Evolutionary conservation across 2,888 invertebrate genomes (phyloP).

Genomic region (Isoperla grammatica): DNA sequence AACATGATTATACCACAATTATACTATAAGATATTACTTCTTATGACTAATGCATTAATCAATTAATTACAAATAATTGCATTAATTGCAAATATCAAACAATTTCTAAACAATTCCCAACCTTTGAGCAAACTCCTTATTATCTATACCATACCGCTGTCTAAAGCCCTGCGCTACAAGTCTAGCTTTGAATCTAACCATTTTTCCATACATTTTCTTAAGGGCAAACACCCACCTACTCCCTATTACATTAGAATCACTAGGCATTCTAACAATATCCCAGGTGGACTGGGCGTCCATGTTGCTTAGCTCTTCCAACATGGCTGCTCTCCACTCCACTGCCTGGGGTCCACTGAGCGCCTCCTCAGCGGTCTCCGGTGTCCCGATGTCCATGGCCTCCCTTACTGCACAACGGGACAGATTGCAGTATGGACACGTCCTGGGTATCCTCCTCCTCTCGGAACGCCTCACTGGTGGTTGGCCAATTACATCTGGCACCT

Average conservation of each 20-base stretch:
- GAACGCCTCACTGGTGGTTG: conserved; percentile 5
- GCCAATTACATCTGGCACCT: not conserved
- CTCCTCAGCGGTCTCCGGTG: conserved; percentile 14
- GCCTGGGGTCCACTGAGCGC: conserved; percentile 13
- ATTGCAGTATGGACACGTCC: conserved; percentile 5
- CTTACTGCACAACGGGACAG: not conserved
- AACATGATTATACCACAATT: too few relatives aligned
- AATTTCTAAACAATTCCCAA: too few relatives aligned
- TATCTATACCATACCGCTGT: too few relatives aligned
- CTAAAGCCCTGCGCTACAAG: conserved; percentile 10
- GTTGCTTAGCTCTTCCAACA: conserved; percentile 12
- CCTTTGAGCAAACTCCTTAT: too few relatives aligned
- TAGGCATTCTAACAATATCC: conserved; percentile 10
- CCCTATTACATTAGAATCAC: conserved; percentile 1
- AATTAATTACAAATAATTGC: too few relatives aligned
- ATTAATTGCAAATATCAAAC: too few relatives aligned
- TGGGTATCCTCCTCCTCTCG: conserved; percentile 6
- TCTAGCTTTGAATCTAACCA: not conserved
- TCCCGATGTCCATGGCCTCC: not conserved
- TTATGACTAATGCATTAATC: too few relatives aligned
- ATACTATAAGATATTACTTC: too few relatives aligned
- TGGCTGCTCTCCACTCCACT: conserved; percentile 7
- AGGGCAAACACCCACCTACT: not conserved
- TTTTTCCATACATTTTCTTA: conserved; percentile 1
- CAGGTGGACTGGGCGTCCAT: conserved; percentile 9